phyloP scores from a whole-genome alignment of 2,888 invertebrate genomes.

The Tillus elongatus region DNA sequence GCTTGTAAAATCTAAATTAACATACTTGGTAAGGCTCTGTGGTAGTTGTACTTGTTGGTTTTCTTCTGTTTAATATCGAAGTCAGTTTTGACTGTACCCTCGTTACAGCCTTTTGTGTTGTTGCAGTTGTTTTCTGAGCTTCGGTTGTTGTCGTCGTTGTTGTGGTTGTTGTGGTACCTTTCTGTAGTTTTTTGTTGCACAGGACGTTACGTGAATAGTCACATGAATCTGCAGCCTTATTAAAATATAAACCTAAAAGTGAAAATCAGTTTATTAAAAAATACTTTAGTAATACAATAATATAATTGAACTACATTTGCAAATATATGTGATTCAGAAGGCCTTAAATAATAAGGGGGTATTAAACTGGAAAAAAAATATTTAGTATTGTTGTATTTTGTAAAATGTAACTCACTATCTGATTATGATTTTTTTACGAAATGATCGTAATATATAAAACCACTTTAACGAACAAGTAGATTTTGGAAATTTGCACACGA shows the following conservation, averaged over 20 bases:
- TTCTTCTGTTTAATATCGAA: conserved; percentile 38
- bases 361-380: too few relatives aligned
- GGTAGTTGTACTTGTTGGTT: conserved; percentile 35
- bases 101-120: conserved; percentile 34
- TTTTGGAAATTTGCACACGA: too few relatives aligned
- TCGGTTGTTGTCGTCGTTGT: conserved; percentile 43
- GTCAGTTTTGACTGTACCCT: conserved; percentile 37
- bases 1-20: conserved; percentile 9
- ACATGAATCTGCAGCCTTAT: conserved; percentile 84
- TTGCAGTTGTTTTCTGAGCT: conserved; percentile 42
- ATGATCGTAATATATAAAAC: too few relatives aligned
- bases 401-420: too few relatives aligned
- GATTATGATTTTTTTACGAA: too few relatives aligned
- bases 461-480: too few relatives aligned
- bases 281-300: conserved; percentile 2
- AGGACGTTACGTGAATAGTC: conserved; percentile 84
- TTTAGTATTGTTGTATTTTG: too few relatives aligned
- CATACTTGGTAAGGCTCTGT: conserved; percentile 32
- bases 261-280: conserved; percentile 6
- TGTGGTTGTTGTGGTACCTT: conserved; percentile 41
- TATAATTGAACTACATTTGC: not conserved
- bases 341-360: too few relatives aligned
- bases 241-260: conserved; percentile 70
- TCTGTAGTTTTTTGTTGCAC: conserved; percentile 57
- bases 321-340: too few relatives aligned